These are phyloP conservation scores for Palaemon carinicauda DNA, from an alignment of 1,140 invertebrate species.

Conservation along the genomic window DNA sequence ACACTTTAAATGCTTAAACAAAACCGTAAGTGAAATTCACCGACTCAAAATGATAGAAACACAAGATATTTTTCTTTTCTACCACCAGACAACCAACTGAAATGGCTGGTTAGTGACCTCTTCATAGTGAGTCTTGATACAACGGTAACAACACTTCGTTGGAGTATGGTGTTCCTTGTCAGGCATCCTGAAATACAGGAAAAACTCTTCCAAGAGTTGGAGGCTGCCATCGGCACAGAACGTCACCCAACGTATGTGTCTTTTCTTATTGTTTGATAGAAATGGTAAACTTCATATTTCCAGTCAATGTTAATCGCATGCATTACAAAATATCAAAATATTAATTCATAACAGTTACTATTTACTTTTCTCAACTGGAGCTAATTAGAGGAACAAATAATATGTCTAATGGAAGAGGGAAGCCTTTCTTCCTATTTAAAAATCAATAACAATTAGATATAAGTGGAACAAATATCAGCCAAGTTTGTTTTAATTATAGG, in stretches of 20 bases:
- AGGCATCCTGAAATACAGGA: slow-evolving; percentile 75
- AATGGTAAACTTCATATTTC: too few relatives aligned
- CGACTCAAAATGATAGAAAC: background rate
- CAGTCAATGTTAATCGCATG: background rate
- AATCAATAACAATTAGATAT: background rate
- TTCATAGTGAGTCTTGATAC: slow-evolving; percentile 91
- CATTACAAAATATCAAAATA: too few relatives aligned
- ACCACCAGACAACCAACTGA: slow-evolving; percentile 51
- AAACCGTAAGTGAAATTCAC: too few relatives aligned
- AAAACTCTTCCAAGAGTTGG: slow-evolving; percentile 34
- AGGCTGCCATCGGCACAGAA: slow-evolving; percentile 59
- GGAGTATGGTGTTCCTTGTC: slow-evolving; percentile 87
- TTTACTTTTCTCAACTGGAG: too few relatives aligned
- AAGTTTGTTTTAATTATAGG: background rate
- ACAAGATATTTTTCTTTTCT: background rate
- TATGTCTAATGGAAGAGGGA: too few relatives aligned
- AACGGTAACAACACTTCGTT: slow-evolving; percentile 83
- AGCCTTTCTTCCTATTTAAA: too few relatives aligned
- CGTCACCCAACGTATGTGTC: slow-evolving; percentile 43
- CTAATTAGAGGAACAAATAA: too few relatives aligned
- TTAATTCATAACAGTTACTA: too few relatives aligned
- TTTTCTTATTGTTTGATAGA: background rate
- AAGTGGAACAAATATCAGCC: background rate
- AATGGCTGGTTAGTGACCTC: slow-evolving; percentile 70
- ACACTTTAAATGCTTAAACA: too few relatives aligned